Evolutionary conservation across 2,113 vertebrate species (phyloP), one percentile per base, ranked within the genome.

Genomic region (Phoenicopterus ruber): DNA sequence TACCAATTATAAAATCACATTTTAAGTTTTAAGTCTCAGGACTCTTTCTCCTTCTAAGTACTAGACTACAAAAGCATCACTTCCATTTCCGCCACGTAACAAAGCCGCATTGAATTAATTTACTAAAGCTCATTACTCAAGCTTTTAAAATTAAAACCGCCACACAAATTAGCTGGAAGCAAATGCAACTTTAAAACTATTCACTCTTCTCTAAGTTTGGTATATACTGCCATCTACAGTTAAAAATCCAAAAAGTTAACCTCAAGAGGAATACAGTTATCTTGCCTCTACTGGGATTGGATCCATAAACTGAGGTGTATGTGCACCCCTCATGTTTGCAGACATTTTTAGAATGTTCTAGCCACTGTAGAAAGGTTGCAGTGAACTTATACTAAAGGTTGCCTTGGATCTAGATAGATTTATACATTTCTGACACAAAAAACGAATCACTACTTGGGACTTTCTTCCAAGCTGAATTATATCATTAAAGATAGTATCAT

Each of bases 191-290:
- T 84, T 14, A 55, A 38, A 74, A 83, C 13, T 26, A 19, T 12
- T 80, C 11, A 31, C 3, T 4, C 12, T 50, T 61, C 58, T 49
- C 82, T 58, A 25, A 46, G 36, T 83, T 58, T 40, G 44, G 44
- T 47, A 72, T 66, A 47, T 80, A 40, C 89, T 93, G 89, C 95
- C 91, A 87, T 61, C 95, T 92, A 61, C 52, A 85, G 96, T 34
- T 49, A 62, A 57, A 82, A 69, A 50, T 22, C 31, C 11, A 49
- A 28, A 40, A 46, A 36, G 11, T 24, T 55, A 20, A 71, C 58
- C 32, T 49, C 28, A n/a, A 62, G 22, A 31, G 71, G 84, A 78
- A 80, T 11, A 6, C 1, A 62, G 11, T 18, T 85, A 5, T 24
- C 49, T 63, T 87, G 66, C 49, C 20, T 76, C 25, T 42, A 11